Evolutionary conservation across 2,888 invertebrate species (phyloP), one percentile per base, ranked within the genome.

Genomic region (Plagiodera versicolora): DNA sequence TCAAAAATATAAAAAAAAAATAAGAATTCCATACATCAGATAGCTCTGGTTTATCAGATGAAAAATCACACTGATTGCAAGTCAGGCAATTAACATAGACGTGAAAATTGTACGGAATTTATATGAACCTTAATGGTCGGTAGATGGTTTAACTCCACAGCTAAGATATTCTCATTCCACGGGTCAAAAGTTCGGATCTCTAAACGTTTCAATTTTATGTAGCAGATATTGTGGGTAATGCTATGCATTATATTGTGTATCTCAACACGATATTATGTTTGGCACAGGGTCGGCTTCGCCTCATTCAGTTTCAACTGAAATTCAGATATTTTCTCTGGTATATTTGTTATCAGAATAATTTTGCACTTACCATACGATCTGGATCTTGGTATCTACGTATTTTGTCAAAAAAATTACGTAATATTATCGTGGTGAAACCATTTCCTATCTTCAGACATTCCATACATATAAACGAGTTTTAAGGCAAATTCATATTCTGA

Each of bases 161-260:
- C 59, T 54, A 32, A 64, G 48, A 60, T 58, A 60, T 65, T 56
- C 58, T 62, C 59, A 62, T 62, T 62, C 61, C 32, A 57, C 47
- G 47, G 66, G 60, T 66, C 66, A 58, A 19, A 35, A 53, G 66
- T 61, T 64, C 66, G 60, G 6, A 52, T 32, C 58, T 64, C 60
- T 62, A 62, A 66, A 66, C 66, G 66, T 64, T 66, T 66, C 66
- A 66, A 66, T 66, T 66, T 66, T 66, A 66, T 64, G 66, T 64
- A 66, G 62, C 61, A 64, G 66, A 66, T 63, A 56, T 53, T 61
- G 63, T 61, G 57, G 58, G 50, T 65, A 65, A 63, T 65, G 56
- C 60, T 60, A 65, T 65, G 58, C 60, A 65, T 65, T 63, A 61
- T 55, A 52, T 57, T 61, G 49, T 56, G 53, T 59, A 64, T 30